Evolutionary conservation across 2,888 invertebrate genomes (phyloP).

Genomic region (Cecidostiba fungosa): DNA sequence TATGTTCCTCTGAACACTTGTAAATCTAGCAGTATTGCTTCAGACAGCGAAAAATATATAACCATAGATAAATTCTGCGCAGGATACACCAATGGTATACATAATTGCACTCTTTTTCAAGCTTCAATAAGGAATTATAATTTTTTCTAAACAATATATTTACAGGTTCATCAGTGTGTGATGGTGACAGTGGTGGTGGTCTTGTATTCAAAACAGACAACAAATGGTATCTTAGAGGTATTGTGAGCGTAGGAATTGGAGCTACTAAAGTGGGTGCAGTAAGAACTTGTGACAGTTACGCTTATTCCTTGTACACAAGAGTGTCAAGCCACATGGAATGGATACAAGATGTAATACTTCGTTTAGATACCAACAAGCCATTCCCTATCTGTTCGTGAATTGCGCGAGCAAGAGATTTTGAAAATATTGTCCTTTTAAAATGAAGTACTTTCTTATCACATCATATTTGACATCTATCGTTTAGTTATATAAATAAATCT

Average conservation of each 20-base stretch:
- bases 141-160: slow-evolving; percentile 36
- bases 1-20: slow-evolving; percentile 72
- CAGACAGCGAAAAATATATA: slow-evolving; percentile 70
- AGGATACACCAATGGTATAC: slow-evolving; percentile 78
- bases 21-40: slow-evolving; percentile 63
- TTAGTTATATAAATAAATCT: not conserved
- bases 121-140: not conserved
- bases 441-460: not conserved
- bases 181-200: slow-evolving; percentile 81
- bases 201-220: slow-evolving; percentile 75
- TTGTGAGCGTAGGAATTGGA: slow-evolving; percentile 79
- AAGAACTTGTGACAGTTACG: slow-evolving; percentile 73
- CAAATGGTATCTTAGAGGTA: slow-evolving; percentile 79
- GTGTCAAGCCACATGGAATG: slow-evolving; percentile 74
- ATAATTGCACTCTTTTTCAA: not conserved
- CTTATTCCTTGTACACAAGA: slow-evolving; percentile 77
- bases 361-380: slow-evolving; percentile 65
- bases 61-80: slow-evolving; percentile 78
- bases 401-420: not conserved
- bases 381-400: slow-evolving; percentile 50
- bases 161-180: slow-evolving; percentile 79
- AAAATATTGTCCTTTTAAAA: not conserved
- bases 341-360: slow-evolving; percentile 74
- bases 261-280: slow-evolving; percentile 65
- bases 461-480: slow-evolving; percentile 4